Evolutionary conservation across 2,797 vertebrate genomes (phyloP).

Genomic region (Xenopus petersii): DNA sequence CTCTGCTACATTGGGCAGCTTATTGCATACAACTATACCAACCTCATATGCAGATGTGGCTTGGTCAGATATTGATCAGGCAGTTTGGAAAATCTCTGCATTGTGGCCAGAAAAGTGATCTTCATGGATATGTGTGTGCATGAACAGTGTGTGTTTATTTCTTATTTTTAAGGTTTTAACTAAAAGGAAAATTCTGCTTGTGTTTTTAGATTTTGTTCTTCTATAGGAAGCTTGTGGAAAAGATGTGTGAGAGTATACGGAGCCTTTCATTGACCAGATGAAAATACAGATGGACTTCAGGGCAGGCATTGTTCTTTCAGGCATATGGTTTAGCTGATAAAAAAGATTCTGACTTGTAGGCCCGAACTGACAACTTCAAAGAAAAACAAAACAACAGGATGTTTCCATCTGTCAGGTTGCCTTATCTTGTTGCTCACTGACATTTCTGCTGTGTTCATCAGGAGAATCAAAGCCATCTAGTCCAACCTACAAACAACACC

Average conservation of each 20-base stretch:
- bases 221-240: neutral
- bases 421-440: constrained; percentile 52
- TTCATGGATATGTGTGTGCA: too few relatives aligned
- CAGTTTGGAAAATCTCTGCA: too few relatives aligned
- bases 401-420: constrained; percentile 56
- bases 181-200: too few relatives aligned
- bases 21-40: too few relatives aligned
- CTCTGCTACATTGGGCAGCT: too few relatives aligned
- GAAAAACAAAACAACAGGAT: constrained; percentile 60
- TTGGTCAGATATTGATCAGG: too few relatives aligned
- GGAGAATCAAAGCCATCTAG: constrained; percentile 25
- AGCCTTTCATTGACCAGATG: constrained; percentile 51
- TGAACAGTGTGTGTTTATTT: too few relatives aligned
- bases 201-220: too few relatives aligned
- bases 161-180: too few relatives aligned
- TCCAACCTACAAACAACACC: constrained; percentile 6
- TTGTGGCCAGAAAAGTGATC: too few relatives aligned
- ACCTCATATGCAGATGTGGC: too few relatives aligned
- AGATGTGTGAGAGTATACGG: constrained; percentile 49
- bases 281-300: constrained; percentile 56
- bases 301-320: constrained; percentile 64
- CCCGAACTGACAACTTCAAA: constrained; percentile 65
- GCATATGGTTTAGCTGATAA: constrained; percentile 66
- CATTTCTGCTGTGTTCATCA: constrained; percentile 46
- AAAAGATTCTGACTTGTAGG: constrained; percentile 70